Conservation (phyloP, 2,888 invertebrate species). For the Nemotelus pantherinus region DNA sequence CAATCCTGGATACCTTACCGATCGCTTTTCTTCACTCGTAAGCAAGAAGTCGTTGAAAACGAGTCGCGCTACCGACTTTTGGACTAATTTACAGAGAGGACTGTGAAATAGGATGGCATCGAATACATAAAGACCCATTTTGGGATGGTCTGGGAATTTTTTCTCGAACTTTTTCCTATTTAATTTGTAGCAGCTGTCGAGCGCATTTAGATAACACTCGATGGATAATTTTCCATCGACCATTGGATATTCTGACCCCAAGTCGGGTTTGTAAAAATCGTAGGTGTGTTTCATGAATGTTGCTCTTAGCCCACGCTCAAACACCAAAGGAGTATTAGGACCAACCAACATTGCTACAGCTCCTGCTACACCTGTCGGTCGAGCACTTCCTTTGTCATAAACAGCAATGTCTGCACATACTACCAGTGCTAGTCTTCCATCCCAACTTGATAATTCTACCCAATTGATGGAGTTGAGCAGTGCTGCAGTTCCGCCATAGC, state of each 20-base stretch:
- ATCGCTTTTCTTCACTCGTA: slow-evolving; percentile 67
- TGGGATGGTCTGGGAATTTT: slow-evolving; percentile 64
- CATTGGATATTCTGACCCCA: slow-evolving; percentile 92
- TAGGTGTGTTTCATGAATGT: slow-evolving; percentile 94
- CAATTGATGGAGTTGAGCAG: slow-evolving; percentile 95
- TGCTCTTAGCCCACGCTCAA: slow-evolving; percentile 88
- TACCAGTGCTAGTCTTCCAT: slow-evolving; percentile 92
- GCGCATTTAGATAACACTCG: slow-evolving; percentile 90
- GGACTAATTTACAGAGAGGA: slow-evolving; percentile 96
- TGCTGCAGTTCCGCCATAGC: slow-evolving; percentile 98
- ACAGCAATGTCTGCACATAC: slow-evolving; percentile 98
- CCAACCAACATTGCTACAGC: slow-evolving; percentile 97
- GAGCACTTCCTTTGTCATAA: slow-evolving; percentile 91
- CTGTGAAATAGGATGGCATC: slow-evolving; percentile 92
- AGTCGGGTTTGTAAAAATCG: slow-evolving; percentile 98
- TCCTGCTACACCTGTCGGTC: slow-evolving; percentile 98
- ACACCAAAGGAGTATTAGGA: slow-evolving; percentile 89
- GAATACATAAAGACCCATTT: slow-evolving; percentile 73
- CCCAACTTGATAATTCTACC: slow-evolving; percentile 97
- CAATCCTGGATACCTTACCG: slow-evolving; percentile 72
- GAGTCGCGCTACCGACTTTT: slow-evolving; percentile 94
- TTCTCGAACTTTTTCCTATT: slow-evolving; percentile 78
- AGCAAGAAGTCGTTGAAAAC: slow-evolving; percentile 86
- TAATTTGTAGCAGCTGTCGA: slow-evolving; percentile 91
- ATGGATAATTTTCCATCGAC: slow-evolving; percentile 97